Percentiles rank a stretch among this genome's conserved stretches.
These are phyloP conservation scores for Protobothrops flavoviridis DNA, from an alignment of 2,113 vertebrate genomes.

Conservation along the genomic window DNA sequence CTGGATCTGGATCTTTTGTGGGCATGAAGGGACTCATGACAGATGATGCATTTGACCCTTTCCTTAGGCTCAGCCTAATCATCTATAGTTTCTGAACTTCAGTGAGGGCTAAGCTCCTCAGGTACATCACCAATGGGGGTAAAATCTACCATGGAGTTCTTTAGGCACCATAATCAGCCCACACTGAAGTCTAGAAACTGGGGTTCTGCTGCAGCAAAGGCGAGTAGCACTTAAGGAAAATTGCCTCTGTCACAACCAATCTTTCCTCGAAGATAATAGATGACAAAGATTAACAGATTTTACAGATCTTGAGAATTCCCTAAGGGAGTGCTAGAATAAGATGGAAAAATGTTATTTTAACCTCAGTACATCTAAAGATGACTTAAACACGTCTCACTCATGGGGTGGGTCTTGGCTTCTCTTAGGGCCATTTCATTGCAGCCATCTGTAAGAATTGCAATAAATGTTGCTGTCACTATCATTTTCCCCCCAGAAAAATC, in stretches of 20 bases:
- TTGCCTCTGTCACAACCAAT: not conserved
- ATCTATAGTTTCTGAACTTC: not conserved
- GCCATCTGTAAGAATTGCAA: not conserved
- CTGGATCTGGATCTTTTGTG: not conserved
- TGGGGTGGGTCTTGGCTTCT: not conserved
- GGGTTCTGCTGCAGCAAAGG: not conserved
- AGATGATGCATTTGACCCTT: not conserved
- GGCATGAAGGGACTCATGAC: not conserved
- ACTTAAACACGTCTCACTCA: not conserved
- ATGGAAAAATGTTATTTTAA: not conserved
- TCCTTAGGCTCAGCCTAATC: not conserved
- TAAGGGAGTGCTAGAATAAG: not conserved
- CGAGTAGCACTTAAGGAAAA: not conserved
- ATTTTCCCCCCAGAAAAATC: not conserved
- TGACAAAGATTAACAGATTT: not conserved
- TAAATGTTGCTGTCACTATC: not conserved
- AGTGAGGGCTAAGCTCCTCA: not conserved
- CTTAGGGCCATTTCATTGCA: not conserved
- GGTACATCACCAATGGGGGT: not conserved
- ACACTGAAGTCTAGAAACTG: not conserved
- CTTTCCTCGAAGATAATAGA: not conserved
- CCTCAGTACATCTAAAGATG: not conserved
- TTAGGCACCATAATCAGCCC: not conserved
- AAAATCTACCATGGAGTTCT: not conserved
- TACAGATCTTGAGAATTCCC: not conserved